Evolutionary conservation across 30 jellyfish, hydroid and myxozoan genomes (phyloP), one percentile per base, ranked within the genome.

Genomic region (Mastigias papua): DNA sequence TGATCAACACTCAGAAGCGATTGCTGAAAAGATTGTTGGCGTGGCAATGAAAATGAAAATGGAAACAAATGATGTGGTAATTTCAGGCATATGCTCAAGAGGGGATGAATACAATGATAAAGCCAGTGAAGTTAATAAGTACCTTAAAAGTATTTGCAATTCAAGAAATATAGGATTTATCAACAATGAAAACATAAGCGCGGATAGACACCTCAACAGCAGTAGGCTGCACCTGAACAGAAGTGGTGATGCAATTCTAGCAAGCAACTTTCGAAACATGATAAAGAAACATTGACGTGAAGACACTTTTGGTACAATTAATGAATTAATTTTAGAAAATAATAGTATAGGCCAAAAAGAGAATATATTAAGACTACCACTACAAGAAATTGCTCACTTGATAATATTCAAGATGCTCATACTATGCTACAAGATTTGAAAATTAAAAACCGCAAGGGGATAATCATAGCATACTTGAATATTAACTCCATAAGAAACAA

Each of bases 401-500:
- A 46, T 30, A 50, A 30, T 50, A 50, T 46, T 75, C 75, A 46
- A 77, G 77, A 77, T 77, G 88, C 88, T 58, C 78, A 54, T 4
- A 77, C 88, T 50, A 77, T 37, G 88, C 63, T 77, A 49, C 50
- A 77, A 77, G 88, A 77, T 20, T 77, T 77, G 78, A 50, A 77
- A 49, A 51, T 75, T 75, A 50, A 58, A 77, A 77, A 77, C 78
- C 77, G 31, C 37, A 77, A 34, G 63, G 64, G 88, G 78, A 77
- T 77, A 77, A 31, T 77, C 71, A 77, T 77, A 77, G 88, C 82
- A 70, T 70, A n/a, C n/a, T n/a, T n/a, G n/a, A n/a, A n/a, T n/a
- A n/a, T n/a, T n/a, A n/a, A n/a, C n/a, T n/a, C n/a, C n/a, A n/a
- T n/a, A n/a, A n/a, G n/a, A n/a, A n/a, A n/a, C n/a, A n/a, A n/a